Evolutionary conservation across 2,113 vertebrate species (phyloP), one percentile per base, ranked within the genome.

Genomic region (Rhegmatorhina hoffmannsi): DNA sequence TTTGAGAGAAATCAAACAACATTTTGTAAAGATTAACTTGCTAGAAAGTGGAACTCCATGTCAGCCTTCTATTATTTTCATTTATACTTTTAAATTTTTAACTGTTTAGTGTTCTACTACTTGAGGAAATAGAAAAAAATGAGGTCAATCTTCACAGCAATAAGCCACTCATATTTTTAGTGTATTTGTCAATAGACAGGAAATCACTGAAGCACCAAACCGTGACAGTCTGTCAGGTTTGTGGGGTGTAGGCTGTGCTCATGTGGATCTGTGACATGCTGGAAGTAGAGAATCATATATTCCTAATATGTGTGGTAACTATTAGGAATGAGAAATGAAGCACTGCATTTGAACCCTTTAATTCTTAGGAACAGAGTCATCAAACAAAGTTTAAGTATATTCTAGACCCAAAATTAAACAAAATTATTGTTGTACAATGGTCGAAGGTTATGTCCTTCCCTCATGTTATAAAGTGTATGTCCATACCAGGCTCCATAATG

Each of bases 191-290:
- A 75, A 7, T 36, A 36, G 24, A 17, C 64, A 94, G 64, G 76
- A 91, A 91, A 91, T 79, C 72, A 34, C 33, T 59, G 29, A 84
- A 55, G 29, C 13, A 38, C 28, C 44, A 43, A 33, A 20, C 56
- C 68, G 38, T n/a, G n/a, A 16, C 26, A 49, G 29, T 38, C 31
- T 78, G 21, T 49, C 10, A 84, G 40, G 23, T 31, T 6, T 31
- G 28, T 69, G 36, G 0, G 15, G 28, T 28, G 11, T 23, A 64
- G 36, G 7, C 5, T 75, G 20, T 0, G 1, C n/a, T 59, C 33
- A 1, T 25, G 44, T 1, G 2, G 15, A 10, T 49, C 31, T 89
- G 46, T 66, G 50, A 53, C 3, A 1, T 38, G 26, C 18, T 59
- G 15, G 23, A 40, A 31, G 21, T 9, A 26, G 28, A 40, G 31